These are phyloP conservation scores for Numenius phaeopus DNA, from an alignment of 2,797 vertebrate genomes.

Conservation along the genomic window DNA sequence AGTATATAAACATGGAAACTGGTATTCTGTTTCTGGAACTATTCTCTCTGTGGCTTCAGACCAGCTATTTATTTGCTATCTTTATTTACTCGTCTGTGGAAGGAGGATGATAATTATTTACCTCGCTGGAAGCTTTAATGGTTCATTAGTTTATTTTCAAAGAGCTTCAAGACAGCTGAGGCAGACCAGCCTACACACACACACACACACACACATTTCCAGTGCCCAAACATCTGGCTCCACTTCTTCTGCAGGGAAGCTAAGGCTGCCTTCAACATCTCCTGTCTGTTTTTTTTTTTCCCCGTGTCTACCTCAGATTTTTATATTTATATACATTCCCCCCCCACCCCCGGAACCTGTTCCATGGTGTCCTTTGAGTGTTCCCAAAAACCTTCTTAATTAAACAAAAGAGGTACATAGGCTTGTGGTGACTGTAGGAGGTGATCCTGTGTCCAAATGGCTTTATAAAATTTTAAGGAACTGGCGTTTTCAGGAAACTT, in stretches of 20 bases:
- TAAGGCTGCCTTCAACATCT: neutral
- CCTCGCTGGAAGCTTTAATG: neutral
- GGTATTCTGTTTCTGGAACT: neutral
- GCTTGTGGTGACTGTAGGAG: neutral
- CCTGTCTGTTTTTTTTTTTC: neutral
- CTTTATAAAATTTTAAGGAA: neutral
- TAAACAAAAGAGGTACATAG: neutral
- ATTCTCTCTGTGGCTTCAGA: neutral
- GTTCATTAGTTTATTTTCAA: conserved; percentile 21
- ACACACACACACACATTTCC: neutral
- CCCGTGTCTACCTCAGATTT: neutral
- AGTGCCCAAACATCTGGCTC: neutral
- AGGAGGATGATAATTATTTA: conserved; percentile 33
- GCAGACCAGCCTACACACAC: neutral
- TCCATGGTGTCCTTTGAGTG: neutral
- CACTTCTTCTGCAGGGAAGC: neutral
- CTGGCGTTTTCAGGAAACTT: neutral
- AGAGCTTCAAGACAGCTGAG: neutral
- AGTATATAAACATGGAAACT: neutral
- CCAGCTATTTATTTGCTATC: neutral
- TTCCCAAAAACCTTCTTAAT: neutral
- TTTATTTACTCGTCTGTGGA: conserved; percentile 34
- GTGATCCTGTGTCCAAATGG: neutral
- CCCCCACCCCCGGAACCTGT: neutral
- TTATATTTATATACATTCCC: neutral